Evolutionary conservation across 2,113 vertebrate genomes (phyloP), one percentile per base, ranked within the genome.

Genomic region (Atractosteus spatula): DNA sequence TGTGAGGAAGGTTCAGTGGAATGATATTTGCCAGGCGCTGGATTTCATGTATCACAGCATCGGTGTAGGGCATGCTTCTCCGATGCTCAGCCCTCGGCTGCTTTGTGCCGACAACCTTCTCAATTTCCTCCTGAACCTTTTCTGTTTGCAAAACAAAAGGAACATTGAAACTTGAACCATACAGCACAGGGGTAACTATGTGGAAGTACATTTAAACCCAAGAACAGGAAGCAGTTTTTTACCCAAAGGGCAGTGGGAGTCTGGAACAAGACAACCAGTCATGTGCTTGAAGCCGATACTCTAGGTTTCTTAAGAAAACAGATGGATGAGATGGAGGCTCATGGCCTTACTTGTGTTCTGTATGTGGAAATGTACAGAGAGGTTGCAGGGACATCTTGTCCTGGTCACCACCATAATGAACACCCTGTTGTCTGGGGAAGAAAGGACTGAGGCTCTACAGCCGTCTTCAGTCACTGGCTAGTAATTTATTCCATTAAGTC

Each of bases 41-140:
- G 11, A 65, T 82, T 80, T 91, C 89, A 13, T 91, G 88, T 43
- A 91, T 85, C 54, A 91, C 90, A 3, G 90, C 90, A 0, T 90
- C 80, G 45, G 79, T 85, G 68, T 83, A 91, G 0, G 85, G 81
- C 8, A 86, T 78, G 66, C 84, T 83, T 66, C 76, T 86, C 56
- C 86, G 69, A 71, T 90, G 87, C 1, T 83, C 84, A 3, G 79
- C 75, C 11, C 17, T 43, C 6, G 84, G 78, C 64, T 80, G 76
- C 29, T 82, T 78, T 72, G 69, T 76, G 74, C 88, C 88, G 2
- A 86, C 64, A 69, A 84, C 85, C 4, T 63, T 69, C 67, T 47
- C 74, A 71, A 91, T 79, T 82, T 91, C 89, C n/a, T 89, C 76
- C 10, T 89, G 85, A 29, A 91, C 83, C 42, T 76, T 69, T 63